Conservation (phyloP, 2,797 vertebrate genomes). For the Gorsachius magnificus region DNA sequence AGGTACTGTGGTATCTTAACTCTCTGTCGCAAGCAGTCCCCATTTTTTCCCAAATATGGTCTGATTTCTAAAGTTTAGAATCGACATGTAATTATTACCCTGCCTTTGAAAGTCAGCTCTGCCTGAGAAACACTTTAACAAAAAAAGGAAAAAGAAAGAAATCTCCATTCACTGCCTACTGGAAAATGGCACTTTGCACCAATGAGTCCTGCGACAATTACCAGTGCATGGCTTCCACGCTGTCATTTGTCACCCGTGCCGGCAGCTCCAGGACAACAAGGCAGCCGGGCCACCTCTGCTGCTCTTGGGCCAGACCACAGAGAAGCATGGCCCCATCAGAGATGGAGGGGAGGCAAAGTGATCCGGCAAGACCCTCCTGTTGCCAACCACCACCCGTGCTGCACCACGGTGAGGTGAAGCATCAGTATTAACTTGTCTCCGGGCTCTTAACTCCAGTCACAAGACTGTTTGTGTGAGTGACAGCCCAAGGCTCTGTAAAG, state of each 20-base stretch:
- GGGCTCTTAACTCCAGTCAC: background rate
- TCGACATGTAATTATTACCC: background rate
- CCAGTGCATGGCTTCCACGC: background rate
- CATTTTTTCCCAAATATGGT: background rate
- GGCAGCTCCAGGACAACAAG: background rate
- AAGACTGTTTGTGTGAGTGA: background rate
- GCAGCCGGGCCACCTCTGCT: fast-evolving
- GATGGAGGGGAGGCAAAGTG: background rate
- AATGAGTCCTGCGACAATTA: background rate
- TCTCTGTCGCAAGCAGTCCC: background rate
- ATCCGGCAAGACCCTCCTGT: background rate
- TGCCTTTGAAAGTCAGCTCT: background rate
- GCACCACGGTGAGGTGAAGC: fast-evolving
- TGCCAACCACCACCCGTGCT: background rate
- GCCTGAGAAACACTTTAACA: background rate
- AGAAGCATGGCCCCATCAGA: background rate
- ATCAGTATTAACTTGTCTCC: background rate
- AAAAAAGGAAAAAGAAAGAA: background rate
- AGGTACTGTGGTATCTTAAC: background rate
- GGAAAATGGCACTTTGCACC: background rate
- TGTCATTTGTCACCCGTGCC: background rate
- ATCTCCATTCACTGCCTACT: background rate
- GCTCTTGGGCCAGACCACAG: background rate
- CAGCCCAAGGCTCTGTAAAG: background rate
- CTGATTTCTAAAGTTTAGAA: background rate